Evolutionary conservation across 2,888 invertebrate genomes (phyloP).

Genomic region (Melinaea menophilus): DNA sequence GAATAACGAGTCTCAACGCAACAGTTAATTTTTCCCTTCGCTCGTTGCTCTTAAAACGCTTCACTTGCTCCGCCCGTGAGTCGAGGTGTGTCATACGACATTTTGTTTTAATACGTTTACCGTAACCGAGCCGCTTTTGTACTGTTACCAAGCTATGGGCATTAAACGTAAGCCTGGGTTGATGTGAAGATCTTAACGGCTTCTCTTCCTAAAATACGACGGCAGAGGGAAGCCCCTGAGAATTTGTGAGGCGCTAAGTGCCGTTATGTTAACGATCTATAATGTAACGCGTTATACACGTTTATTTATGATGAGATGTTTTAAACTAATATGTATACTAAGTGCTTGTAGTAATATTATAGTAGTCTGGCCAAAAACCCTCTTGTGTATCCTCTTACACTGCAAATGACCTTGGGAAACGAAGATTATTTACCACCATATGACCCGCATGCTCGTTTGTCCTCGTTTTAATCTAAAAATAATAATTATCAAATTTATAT

Average conservation of each 20-base stretch:
- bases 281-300: slow-evolving; percentile 8
- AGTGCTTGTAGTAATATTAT: too few relatives aligned
- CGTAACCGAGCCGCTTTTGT: slow-evolving; percentile 17
- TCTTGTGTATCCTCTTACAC: too few relatives aligned
- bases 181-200: slow-evolving; percentile 49
- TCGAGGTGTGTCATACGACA: slow-evolving; percentile 13
- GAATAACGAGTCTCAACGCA: slow-evolving; percentile 30
- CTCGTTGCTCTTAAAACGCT: slow-evolving; percentile 22
- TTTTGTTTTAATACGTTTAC: slow-evolving; percentile 2
- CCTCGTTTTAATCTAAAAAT: too few relatives aligned
- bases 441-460: too few relatives aligned
- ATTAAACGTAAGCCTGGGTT: slow-evolving; percentile 42
- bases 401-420: too few relatives aligned
- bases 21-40: slow-evolving; percentile 28
- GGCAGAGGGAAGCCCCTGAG: slow-evolving; percentile 22
- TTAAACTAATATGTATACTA: not conserved
- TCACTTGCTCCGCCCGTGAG: slow-evolving; percentile 22
- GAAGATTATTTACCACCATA: too few relatives aligned
- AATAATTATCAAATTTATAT: too few relatives aligned
- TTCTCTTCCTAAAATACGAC: slow-evolving; percentile 33
- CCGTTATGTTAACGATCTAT: slow-evolving; percentile 19
- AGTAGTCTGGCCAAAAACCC: too few relatives aligned
- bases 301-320: not conserved
- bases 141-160: slow-evolving; percentile 41
- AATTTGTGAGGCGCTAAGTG: slow-evolving; percentile 26